Evolutionary conservation across 2,113 vertebrate genomes (phyloP).

Genomic region (Mesembrinibis cayennensis): DNA sequence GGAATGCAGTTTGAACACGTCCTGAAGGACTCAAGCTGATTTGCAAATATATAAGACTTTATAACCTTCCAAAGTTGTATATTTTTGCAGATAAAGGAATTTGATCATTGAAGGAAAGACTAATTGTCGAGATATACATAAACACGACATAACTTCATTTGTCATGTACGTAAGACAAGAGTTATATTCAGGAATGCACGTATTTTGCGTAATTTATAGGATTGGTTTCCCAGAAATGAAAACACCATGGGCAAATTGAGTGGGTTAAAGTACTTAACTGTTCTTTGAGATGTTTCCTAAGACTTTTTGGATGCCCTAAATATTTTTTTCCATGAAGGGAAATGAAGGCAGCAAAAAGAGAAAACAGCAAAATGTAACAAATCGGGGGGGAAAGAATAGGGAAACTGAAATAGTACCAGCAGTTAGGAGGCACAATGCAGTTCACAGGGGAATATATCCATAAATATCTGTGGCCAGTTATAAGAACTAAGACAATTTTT

Average conservation of each 20-base stretch:
- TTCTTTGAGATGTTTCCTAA: background rate
- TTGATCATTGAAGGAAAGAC: background rate
- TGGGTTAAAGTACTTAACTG: background rate
- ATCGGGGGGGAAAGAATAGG: accelerated
- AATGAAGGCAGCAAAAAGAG: background rate
- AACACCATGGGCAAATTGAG: background rate
- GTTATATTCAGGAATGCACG: background rate
- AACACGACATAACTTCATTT: background rate
- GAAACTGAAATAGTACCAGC: background rate
- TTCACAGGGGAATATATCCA: background rate
- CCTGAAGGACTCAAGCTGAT: background rate
- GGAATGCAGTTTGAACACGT: background rate
- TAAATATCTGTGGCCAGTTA: background rate
- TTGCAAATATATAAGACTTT: background rate
- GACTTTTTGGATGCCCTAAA: background rate
- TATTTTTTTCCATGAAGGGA: background rate
- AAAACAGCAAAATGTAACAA: background rate
- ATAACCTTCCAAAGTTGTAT: background rate
- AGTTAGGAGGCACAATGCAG: background rate
- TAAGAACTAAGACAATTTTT: background rate
- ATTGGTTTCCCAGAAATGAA: background rate
- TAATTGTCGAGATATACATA: background rate
- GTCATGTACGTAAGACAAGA: background rate
- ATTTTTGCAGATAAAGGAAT: background rate
- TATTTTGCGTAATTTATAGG: background rate